Evolutionary conservation across 2,113 vertebrate species (phyloP).

Genomic region (Emydocephalus ijimae): DNA sequence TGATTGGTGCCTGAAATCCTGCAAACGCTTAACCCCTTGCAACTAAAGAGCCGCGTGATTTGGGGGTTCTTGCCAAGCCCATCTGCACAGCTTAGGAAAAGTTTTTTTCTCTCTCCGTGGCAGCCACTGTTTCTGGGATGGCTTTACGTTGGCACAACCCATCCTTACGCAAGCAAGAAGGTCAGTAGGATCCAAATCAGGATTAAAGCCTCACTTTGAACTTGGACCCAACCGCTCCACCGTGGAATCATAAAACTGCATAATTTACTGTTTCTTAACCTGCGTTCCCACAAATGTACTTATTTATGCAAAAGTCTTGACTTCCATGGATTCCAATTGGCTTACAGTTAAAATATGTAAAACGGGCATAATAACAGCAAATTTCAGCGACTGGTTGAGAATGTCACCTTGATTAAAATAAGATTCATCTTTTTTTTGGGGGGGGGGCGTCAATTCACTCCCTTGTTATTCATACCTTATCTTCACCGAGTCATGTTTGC

Average conservation of each 20-base stretch:
- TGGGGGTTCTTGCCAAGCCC: background rate
- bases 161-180: background rate
- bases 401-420: background rate
- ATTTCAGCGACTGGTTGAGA: too few relatives aligned
- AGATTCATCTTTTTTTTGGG: background rate
- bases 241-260: background rate
- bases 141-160: background rate
- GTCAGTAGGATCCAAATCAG: background rate
- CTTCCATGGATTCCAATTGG: background rate
- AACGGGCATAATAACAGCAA: background rate
- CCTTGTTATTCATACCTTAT: background rate
- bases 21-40: background rate
- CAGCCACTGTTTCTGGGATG: background rate
- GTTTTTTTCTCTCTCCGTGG: background rate
- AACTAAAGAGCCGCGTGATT: background rate
- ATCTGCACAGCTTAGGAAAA: background rate
- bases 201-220: background rate
- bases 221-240: background rate
- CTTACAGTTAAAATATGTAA: background rate
- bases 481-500: background rate
- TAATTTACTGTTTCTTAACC: background rate
- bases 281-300: background rate
- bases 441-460: background rate
- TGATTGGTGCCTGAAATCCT: constrained; percentile 21
- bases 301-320: background rate